A percentile compares a stretch with the other conserved stretches of the same genome.
Evolutionary conservation across 2,888 invertebrate species (phyloP).

Genomic region (Leptinotarsa rubiginosa): DNA sequence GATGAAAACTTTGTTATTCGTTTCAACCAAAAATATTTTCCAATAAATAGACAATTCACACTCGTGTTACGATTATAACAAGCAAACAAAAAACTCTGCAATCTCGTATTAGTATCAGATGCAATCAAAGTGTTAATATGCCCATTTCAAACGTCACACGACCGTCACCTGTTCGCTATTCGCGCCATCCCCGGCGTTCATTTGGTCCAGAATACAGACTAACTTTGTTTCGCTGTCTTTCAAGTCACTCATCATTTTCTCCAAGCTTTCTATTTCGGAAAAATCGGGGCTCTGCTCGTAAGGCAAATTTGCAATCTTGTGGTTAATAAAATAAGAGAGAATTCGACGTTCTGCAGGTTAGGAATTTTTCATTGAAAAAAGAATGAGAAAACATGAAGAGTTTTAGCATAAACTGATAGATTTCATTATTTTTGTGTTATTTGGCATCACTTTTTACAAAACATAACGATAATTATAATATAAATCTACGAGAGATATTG

Average conservation of each 20-base stretch:
- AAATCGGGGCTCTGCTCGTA: slow-evolving; percentile 48
- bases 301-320: slow-evolving; percentile 33
- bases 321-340: background rate
- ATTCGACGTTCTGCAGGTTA: background rate
- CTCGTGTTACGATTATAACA: background rate
- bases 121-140: slow-evolving; percentile 2
- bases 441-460: too few species aligned
- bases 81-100: background rate
- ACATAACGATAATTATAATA: too few species aligned
- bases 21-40: background rate
- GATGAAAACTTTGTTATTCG: background rate
- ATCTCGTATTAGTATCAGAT: slow-evolving; percentile 6
- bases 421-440: too few species aligned
- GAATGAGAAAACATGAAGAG: background rate
- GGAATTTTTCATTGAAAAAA: background rate
- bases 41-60: background rate
- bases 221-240: slow-evolving; percentile 79
- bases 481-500: too few species aligned
- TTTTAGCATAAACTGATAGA: too few species aligned
- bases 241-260: slow-evolving; percentile 76
- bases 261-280: slow-evolving; percentile 70
- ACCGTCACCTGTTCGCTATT: slow-evolving; percentile 18
- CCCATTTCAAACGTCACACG: slow-evolving; percentile 5
- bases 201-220: slow-evolving; percentile 69
- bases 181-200: slow-evolving; percentile 23